Evolutionary conservation across 2,888 invertebrate species (phyloP), one percentile per base, ranked within the genome.

Genomic region (Archaeoteleia sp.): DNA sequence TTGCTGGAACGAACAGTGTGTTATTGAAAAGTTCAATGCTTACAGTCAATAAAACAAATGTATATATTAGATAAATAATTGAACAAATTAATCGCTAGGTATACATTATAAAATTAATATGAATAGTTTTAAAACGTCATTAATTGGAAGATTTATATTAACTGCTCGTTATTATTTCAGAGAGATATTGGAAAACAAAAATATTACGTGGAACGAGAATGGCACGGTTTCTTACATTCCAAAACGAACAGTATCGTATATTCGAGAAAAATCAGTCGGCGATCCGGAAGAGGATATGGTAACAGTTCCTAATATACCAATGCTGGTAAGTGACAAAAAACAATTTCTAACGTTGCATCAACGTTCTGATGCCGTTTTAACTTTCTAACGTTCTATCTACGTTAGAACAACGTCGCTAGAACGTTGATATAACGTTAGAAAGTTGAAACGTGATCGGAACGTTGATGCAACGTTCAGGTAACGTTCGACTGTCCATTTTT

Each of bases 171-270:
- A 12, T 60, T 4, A 10, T 53, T 71, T n/a, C 83, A 93, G 93
- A 77, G 94, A 95, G 85, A 78, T 88, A 37, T 83, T 94, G 45
- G 89, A 89, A 42, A 91, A 94, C 76, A 85, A 87, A 23, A 91
- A 94, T 74, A 85, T 91, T 5, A 89, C 88, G 2, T 89, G 92
- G 84, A 86, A 89, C 68, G 87, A 88, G 3, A 90, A 91, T 68
- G 91, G 91, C 0, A 91, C 92, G 0, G 81, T 94, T 71, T 89
- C 89, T 0, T 93, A 90, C 80, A 85, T 84, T 0, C 94, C 94
- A 0, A 87, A 84, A 43, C 86, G 91, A 12, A 81, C 80, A 1
- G 86, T 93, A 5, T 72, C 87, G 46, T 92, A 91, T 77, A 82
- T 90, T 1, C 88, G 86, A 1, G 91, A 93, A 20, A 81, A 88